phyloP scores from a whole-genome alignment of 2,888 invertebrate species.

The Drosophila quasianomalipes region DNA sequence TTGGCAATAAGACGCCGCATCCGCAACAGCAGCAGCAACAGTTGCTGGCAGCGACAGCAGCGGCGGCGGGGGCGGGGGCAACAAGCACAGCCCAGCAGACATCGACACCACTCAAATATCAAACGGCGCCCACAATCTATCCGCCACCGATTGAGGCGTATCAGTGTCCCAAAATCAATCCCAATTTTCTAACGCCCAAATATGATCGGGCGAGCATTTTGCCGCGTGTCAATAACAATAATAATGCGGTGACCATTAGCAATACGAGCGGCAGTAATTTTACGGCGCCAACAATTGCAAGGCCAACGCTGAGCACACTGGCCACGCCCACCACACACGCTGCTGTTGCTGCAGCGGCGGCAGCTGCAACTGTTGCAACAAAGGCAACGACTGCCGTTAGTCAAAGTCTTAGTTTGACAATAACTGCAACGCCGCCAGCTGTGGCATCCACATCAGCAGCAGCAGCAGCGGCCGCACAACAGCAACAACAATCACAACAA shows the following conservation, averaged over 20 bases:
- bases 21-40: constrained; percentile 53
- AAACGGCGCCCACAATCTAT: constrained; percentile 84
- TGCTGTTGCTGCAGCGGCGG: constrained; percentile 6
- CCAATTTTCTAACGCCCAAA: constrained; percentile 85
- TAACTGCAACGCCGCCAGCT: constrained; percentile 39
- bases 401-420: constrained; percentile 53
- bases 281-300: constrained; percentile 14
- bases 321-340: constrained; percentile 16
- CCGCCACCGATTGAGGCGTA: constrained; percentile 84
- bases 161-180: constrained; percentile 85
- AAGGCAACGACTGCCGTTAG: constrained; percentile 13
- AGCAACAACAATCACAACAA: constrained; percentile 21
- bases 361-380: not conserved
- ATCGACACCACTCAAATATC: constrained; percentile 82
- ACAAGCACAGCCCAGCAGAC: constrained; percentile 19
- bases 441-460: constrained; percentile 67
- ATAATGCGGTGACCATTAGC: constrained; percentile 7
- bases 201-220: constrained; percentile 81
- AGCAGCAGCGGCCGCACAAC: constrained; percentile 45
- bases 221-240: constrained; percentile 71
- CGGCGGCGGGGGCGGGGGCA: constrained; percentile 28
- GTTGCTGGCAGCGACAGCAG: constrained; percentile 60
- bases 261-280: constrained; percentile 24
- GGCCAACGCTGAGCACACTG: constrained; percentile 16
- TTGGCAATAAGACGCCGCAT: constrained; percentile 62